phyloP scores from a whole-genome alignment of 2,888 invertebrate species.

The Hydrotaea diabolus region DNA sequence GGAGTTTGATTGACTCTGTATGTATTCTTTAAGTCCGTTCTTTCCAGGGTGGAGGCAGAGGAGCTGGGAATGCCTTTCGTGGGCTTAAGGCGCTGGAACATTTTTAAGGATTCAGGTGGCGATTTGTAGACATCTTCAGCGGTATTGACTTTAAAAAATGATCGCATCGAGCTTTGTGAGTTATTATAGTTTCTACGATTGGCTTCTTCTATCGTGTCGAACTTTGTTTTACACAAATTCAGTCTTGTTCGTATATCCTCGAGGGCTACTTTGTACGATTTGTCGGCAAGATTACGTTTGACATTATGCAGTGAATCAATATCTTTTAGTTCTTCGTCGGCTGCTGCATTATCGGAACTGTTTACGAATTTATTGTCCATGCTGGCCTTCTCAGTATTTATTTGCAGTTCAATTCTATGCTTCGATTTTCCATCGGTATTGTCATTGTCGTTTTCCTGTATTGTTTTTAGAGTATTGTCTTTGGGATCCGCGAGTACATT shows the following conservation, averaged over 20 bases:
- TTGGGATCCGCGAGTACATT: conserved; percentile 31
- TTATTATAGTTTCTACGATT: conserved; percentile 77
- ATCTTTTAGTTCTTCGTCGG: conserved; percentile 55
- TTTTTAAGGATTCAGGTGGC: conserved; percentile 75
- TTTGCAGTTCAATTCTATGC: background rate
- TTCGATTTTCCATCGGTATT: conserved; percentile 3
- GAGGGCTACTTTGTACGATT: conserved; percentile 76
- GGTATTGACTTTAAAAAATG: conserved; percentile 75
- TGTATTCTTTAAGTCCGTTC: conserved; percentile 64
- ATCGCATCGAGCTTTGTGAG: conserved; percentile 78
- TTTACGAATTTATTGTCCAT: conserved; percentile 24
- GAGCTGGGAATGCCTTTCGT: conserved; percentile 57
- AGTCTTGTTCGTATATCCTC: conserved; percentile 79
- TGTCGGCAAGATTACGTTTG: conserved; percentile 72
- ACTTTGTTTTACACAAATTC: conserved; percentile 79
- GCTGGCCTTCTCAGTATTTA: conserved; percentile 27
- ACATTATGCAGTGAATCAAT: conserved; percentile 67
- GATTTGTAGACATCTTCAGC: conserved; percentile 70
- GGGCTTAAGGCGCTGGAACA: conserved; percentile 75
- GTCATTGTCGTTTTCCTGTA: conserved; percentile 48
- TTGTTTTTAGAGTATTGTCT: conserved; percentile 46
- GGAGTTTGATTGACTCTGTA: conserved; percentile 80
- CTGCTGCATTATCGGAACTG: background rate
- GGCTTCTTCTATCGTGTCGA: conserved; percentile 78
- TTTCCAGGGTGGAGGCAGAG: conserved; percentile 41